Percentiles rank a stretch among this genome's conserved stretches.
Evolutionary conservation across 2,113 vertebrate species (phyloP).

Genomic region (Mastomys coucha): DNA sequence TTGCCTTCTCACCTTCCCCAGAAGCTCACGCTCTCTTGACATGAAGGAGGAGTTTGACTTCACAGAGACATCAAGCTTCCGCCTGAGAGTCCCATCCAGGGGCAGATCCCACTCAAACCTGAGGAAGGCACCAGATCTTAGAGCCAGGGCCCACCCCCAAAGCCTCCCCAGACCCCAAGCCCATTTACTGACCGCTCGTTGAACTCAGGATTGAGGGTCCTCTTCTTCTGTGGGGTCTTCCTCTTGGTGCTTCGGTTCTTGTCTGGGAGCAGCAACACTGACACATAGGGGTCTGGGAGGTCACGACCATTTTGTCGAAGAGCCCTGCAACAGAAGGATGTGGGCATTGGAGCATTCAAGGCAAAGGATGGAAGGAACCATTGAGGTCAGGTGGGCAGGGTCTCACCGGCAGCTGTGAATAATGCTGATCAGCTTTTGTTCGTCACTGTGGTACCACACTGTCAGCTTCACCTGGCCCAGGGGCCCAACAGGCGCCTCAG

Average conservation of each 20-base stretch:
- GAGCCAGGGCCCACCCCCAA: not conserved
- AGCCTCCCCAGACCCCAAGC: not conserved
- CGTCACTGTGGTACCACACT: slow-evolving; percentile 90
- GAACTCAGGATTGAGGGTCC: slow-evolving; percentile 93
- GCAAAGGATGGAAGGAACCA: rapidly evolving
- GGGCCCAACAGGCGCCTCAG: slow-evolving; percentile 63
- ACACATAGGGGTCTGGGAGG: slow-evolving; percentile 92
- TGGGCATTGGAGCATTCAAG: rapidly evolving
- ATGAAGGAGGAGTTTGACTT: slow-evolving; percentile 95
- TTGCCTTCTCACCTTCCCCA: slow-evolving; percentile 90
- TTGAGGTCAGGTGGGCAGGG: rapidly evolving
- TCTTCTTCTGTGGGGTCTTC: slow-evolving; percentile 92
- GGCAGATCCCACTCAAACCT: slow-evolving; percentile 95
- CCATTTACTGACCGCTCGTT: slow-evolving; percentile 91
- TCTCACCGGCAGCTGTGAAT: slow-evolving; percentile 93
- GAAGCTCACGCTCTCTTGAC: slow-evolving; percentile 92
- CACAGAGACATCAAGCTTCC: slow-evolving; percentile 92
- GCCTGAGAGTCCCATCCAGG: slow-evolving; percentile 89
- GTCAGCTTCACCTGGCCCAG: slow-evolving; percentile 92
- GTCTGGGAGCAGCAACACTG: slow-evolving; percentile 93
- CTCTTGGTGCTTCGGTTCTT: slow-evolving; percentile 92
- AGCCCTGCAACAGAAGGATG: slow-evolving; percentile 82
- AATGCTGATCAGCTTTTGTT: slow-evolving; percentile 90
- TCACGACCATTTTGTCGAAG: slow-evolving; percentile 90
- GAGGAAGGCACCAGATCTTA: not conserved